Percentiles rank a stretch among this genome's conserved stretches.
These are phyloP conservation scores for Cephus spinipes DNA, from an alignment of 2,888 invertebrate species.

Conservation along the genomic window DNA sequence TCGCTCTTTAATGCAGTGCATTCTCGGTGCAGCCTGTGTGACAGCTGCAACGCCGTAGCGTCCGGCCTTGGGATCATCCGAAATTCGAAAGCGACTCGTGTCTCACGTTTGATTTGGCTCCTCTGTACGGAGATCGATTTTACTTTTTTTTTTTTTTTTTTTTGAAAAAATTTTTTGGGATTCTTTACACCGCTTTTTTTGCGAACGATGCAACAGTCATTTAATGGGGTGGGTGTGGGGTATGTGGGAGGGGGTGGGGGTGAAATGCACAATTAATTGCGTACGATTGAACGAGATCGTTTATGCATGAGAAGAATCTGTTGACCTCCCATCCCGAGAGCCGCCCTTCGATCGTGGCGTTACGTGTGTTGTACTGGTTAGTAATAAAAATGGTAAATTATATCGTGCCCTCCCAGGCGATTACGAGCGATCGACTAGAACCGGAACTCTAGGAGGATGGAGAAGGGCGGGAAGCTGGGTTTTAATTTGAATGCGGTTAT, in stretches of 20 bases:
- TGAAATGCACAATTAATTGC: background rate
- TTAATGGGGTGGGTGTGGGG: background rate
- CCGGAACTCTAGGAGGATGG: too few species aligned
- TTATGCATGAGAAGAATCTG: background rate
- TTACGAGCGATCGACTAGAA: slow-evolving; percentile 11
- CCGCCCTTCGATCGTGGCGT: slow-evolving; percentile 25
- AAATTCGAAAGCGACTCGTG: background rate
- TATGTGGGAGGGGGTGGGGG: too few species aligned
- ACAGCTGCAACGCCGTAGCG: background rate
- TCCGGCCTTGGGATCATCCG: background rate
- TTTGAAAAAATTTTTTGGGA: too few species aligned
- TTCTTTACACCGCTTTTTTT: background rate
- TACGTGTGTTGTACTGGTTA: slow-evolving; percentile 58
- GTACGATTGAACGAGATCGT: background rate
- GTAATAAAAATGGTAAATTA: slow-evolving; percentile 46
- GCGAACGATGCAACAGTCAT: background rate
- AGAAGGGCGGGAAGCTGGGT: slow-evolving; percentile 35
- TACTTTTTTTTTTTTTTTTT: background rate
- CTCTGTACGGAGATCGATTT: background rate
- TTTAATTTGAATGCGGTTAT: slow-evolving; percentile 28
- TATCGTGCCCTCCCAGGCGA: slow-evolving; percentile 23
- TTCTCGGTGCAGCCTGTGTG: background rate
- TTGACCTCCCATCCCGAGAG: background rate
- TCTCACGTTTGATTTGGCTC: background rate
- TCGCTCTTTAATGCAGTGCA: background rate